Evolutionary conservation across 2,797 vertebrate genomes (phyloP), one percentile per base, ranked within the genome.

Genomic region (Lycodopsis pacificus): DNA sequence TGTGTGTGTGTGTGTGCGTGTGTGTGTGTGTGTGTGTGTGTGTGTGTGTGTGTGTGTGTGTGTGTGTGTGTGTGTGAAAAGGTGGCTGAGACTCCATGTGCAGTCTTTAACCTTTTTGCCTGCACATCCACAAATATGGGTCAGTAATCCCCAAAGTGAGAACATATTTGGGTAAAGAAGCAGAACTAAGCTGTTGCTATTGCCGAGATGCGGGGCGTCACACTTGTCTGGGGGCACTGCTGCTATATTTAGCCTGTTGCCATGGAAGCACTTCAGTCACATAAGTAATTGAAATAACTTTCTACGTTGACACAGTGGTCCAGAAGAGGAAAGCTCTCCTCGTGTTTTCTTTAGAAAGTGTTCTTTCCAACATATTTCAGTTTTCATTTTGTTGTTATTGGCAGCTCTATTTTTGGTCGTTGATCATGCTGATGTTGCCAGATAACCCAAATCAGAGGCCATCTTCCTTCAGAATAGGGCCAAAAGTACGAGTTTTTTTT

Each of bases 81-180:
- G 79, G 71, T 80, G 83, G 68, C 79, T 68, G 79, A 57, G 74
- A 80, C 80, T 90, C 88, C 67, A 79, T 86, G 88, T 88, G 89
- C 86, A 89, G 94, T 93, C 85, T 94, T 95, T 95, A 96, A 96
- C 95, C 95, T 95, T 95, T 93, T 94, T 91, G 83, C 83, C 87
- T 89, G 84, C 90, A 86, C 92, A 86, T 89, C 88, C 88, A 88
- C 85, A 92, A 93, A 95, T 94, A 95, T 95, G 95, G 95, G 94
- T 95, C 95, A 95, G 94, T 93, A 94, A 94, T 94, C 91, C 88
- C 87, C 90, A 89, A 94, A 94, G 95, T 93, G 90, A 88, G 90
- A 90, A 84, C 83, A 79, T 81, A 91, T 93, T 93, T 91, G 87
- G 84, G 91, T 80, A 54, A 86, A 83, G 87, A 83, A 74, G 92